A percentile compares a stretch with the other conserved stretches of the same genome.
These are phyloP conservation scores for Microtus ochrogaster DNA, from an alignment of 2,113 vertebrate species.

Conservation along the genomic window DNA sequence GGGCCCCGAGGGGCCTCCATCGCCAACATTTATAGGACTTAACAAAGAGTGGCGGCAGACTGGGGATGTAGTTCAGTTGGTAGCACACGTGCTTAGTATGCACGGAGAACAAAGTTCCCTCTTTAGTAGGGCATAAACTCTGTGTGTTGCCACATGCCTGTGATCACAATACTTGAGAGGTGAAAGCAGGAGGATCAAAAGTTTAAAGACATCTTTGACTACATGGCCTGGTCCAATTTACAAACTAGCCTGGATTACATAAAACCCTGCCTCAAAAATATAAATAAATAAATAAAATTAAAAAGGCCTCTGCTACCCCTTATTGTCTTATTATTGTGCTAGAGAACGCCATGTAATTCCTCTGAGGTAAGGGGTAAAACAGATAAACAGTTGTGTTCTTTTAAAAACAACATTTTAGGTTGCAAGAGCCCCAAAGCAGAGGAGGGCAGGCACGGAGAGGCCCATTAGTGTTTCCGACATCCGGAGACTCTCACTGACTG, in stretches of 20 bases:
- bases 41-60: background rate
- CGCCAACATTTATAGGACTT: background rate
- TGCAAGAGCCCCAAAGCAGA: background rate
- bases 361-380: background rate
- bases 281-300: background rate
- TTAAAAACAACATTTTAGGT: constrained; percentile 5
- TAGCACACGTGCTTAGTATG: background rate
- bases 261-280: background rate
- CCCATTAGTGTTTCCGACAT: background rate
- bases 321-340: background rate
- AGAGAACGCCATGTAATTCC: background rate
- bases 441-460: background rate
- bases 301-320: background rate
- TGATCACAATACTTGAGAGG: background rate
- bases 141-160: too few relatives aligned
- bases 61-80: background rate
- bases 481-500: background rate
- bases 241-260: background rate
- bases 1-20: background rate
- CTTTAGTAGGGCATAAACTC: background rate
- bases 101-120: too few relatives aligned
- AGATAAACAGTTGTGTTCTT: background rate
- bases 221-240: background rate
- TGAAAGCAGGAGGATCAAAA: background rate
- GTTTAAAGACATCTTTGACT: background rate